Base-by-base conservation (phyloP, 2,797 vertebrate genomes). In the Cyclopterus lumpus region DNA sequence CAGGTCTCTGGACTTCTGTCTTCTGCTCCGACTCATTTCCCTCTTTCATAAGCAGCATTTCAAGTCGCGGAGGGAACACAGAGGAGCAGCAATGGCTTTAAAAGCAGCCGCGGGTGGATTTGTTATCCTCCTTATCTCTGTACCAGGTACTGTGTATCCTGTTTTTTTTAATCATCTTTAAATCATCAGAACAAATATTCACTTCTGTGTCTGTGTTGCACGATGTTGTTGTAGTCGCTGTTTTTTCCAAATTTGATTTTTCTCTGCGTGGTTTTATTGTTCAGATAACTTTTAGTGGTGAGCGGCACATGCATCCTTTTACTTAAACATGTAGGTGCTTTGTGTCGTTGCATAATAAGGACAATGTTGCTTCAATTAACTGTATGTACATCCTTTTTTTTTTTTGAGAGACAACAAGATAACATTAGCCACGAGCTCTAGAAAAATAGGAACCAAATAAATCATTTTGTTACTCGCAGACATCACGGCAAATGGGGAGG, bases 41-140 rank as follows among this genome's bases (percentile, higher is more conserved):
- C 44, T 46, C 44, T 20, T 46, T 46, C 18, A 18, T 6, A 16
- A 42, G 40, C 14, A 46, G 44, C 18, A 18, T 46, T 20, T 46
- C 10, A 24, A 46, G 38, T 26, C 12, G 5, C 53, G n/a, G 28
- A 48, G 55, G 11, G 54, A 59, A 0, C 30, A 32, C 3, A n/a
- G 36, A 46, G 42, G 55, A 51, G 11, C 71, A 49, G 64, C 18
- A 1, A 67, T 67, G 73, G 32, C 15, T 59, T 53, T 12, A 18
- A 67, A 44, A 9, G 49, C 70, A 72, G 72, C 55, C 42, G 32
- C 32, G 2, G 5, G 28, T 42, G 36, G 57, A 24, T 61, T 67
- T 10, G 14, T 60, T 2, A 15, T 60, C 54, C 22, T 67, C 6
- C 55, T 67, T 40, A 15, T 75, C 24, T n/a, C 24, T 9, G 2